Base-by-base conservation (phyloP, 2,888 invertebrate genomes). In the Morpho deidamia region DNA sequence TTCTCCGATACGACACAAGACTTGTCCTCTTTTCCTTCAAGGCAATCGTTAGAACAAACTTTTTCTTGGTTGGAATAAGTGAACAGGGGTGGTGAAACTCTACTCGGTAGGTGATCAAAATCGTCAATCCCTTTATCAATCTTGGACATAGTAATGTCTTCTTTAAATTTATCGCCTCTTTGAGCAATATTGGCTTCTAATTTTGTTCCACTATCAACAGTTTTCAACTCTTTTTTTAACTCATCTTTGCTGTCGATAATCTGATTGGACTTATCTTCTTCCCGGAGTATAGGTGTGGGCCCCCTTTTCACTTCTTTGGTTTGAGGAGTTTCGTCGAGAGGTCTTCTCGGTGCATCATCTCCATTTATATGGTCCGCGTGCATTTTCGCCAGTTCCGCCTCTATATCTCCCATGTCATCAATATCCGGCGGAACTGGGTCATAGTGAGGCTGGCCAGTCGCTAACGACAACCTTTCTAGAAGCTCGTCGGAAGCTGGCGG, bases 61-160 rank as follows among this genome's bases (percentile, higher is more conserved):
- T 93, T 92, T 69, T 93, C 95, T 48, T 92, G 93, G 73, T 94
- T 94, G 9, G 95, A 95, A 74, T 95, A 95, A 0, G 95, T 95
- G 72, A 94, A 95, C 11, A 94, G 83, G 7, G 95, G 94, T 4
- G 95, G 95, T 11, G 94, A 93, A 53, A 93, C 91, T 60, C 94
- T 89, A 61, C 94, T 92, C 11, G 95, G 94, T 47, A 93, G 91
- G n/a, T 93, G 93, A 69, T 94, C 93, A 65, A 84, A 88, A 63
- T 87, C 91, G 33, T 80, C 82, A 7, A 65, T 44, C 8, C 63
- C 63, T 49, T 75, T 75, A 44, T 77, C 76, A 50, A 73, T 78
- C 59, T 74, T 74, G 7, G 69, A 65, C 43, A 54, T 51, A 8
- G 59, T 45, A 43, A 54, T 35, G 4, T 64, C 66, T 35, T 63